A percentile compares a stretch with the other conserved stretches of the same genome.
These are phyloP conservation scores for Drosophila crucigera DNA, from an alignment of 2,888 invertebrate species.

Conservation along the genomic window DNA sequence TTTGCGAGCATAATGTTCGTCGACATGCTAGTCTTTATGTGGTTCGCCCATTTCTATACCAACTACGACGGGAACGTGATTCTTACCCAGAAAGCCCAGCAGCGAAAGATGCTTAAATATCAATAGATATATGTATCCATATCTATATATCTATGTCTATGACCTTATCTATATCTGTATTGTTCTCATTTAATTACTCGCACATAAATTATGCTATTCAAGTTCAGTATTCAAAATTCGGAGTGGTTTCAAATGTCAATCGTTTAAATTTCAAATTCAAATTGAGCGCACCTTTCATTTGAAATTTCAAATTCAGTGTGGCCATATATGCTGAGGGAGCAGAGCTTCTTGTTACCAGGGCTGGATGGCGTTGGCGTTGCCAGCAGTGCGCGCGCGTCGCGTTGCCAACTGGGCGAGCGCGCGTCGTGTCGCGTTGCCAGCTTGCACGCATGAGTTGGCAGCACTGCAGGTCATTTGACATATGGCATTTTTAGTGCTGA, in stretches of 20 bases:
- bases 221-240: neutral
- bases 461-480: slow-evolving; percentile 46
- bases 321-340: neutral
- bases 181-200: neutral
- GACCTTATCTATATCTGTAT: neutral
- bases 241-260: neutral
- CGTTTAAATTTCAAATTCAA: neutral
- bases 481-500: slow-evolving; percentile 44
- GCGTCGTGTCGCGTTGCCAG: slow-evolving; percentile 24
- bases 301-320: slow-evolving; percentile 11
- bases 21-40: slow-evolving; percentile 92
- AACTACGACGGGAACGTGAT: slow-evolving; percentile 61
- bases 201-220: neutral
- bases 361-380: neutral
- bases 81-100: slow-evolving; percentile 10
- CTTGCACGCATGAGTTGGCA: slow-evolving; percentile 30
- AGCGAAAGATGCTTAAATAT: slow-evolving; percentile 7
- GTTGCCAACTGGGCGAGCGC: neutral
- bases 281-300: neutral
- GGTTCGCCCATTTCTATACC: slow-evolving; percentile 92
- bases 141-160: too few species aligned
- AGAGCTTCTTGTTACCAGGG: slow-evolving; percentile 17
- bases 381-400: neutral
- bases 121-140: neutral
- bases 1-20: slow-evolving; percentile 94